phyloP scores from a whole-genome alignment of 2,113 vertebrate species.

The Coturnix japonica region DNA sequence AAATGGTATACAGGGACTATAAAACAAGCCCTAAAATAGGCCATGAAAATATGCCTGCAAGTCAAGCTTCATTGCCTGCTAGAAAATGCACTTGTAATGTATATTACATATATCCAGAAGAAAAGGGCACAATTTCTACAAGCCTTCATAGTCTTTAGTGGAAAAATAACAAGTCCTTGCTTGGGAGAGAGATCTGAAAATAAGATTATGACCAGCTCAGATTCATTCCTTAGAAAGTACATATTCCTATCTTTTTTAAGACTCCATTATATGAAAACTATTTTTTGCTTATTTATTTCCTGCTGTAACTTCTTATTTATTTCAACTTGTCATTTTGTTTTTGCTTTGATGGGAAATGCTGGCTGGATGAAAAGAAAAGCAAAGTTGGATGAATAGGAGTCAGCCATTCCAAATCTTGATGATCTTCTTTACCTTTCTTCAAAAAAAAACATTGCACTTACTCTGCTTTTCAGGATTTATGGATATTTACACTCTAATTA shows the following conservation, averaged over 20 bases:
- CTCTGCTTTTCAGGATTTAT: neutral
- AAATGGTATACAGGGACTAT: slow-evolving; percentile 12
- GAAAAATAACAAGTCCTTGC: neutral
- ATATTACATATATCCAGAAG: neutral
- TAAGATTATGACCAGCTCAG: neutral
- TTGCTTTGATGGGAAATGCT: neutral
- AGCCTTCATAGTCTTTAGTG: neutral
- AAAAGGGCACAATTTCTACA: neutral
- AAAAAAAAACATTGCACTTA: neutral
- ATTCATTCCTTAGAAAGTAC: neutral
- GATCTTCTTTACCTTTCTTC: neutral
- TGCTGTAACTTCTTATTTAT: neutral
- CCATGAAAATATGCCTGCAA: slow-evolving; percentile 34
- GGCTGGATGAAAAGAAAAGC: neutral
- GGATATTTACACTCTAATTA: neutral
- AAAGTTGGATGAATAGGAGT: neutral
- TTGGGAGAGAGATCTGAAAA: neutral
- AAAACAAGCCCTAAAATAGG: slow-evolving; percentile 23
- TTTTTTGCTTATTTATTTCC: neutral
- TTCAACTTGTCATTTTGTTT: neutral
- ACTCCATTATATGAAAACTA: neutral
- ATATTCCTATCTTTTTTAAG: neutral
- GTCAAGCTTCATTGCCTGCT: slow-evolving; percentile 6
- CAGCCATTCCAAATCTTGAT: neutral
- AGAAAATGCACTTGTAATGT: neutral